These are phyloP conservation scores for Lethrus apterus DNA, from an alignment of 1,140 invertebrate genomes.

Conservation along the genomic window DNA sequence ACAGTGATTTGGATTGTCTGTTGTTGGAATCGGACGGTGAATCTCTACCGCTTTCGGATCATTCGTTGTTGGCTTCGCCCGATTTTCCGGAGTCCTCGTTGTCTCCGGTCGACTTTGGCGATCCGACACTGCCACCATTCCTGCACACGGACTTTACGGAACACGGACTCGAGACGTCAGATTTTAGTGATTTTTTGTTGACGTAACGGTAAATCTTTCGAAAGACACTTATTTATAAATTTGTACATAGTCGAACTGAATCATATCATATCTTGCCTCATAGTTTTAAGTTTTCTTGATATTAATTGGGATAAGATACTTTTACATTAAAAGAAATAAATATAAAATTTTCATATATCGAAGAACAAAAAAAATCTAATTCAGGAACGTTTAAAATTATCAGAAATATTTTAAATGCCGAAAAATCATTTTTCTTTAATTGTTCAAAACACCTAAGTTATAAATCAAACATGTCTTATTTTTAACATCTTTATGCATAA, in stretches of 20 bases:
- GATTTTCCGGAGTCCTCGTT: slow-evolving; percentile 37
- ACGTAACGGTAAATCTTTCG: slow-evolving; percentile 25
- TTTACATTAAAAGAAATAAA: not conserved
- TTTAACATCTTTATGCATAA: too few species aligned
- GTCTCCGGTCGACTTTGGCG: slow-evolving; percentile 34
- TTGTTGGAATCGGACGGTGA: slow-evolving; percentile 50
- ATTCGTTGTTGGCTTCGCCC: slow-evolving; percentile 35
- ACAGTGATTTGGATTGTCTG: slow-evolving; percentile 41
- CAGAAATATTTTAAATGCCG: not conserved
- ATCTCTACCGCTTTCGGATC: slow-evolving; percentile 43
- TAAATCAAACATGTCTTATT: too few species aligned
- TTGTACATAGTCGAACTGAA: slow-evolving; percentile 12
- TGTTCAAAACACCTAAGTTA: too few species aligned
- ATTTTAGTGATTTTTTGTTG: slow-evolving; percentile 36
- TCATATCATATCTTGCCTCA: slow-evolving; percentile 15
- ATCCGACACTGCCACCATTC: slow-evolving; percentile 32
- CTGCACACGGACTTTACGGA: slow-evolving; percentile 37
- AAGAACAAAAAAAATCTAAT: not conserved
- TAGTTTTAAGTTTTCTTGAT: slow-evolving; percentile 7
- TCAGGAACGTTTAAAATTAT: not conserved
- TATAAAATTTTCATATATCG: not conserved
- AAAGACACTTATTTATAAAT: not conserved
- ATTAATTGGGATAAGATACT: slow-evolving; percentile 2
- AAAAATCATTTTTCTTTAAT: too few species aligned
- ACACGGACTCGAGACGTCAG: slow-evolving; percentile 26